Evolutionary conservation across 2,888 invertebrate species (phyloP).

Genomic region (Bruchidius siliquastri): DNA sequence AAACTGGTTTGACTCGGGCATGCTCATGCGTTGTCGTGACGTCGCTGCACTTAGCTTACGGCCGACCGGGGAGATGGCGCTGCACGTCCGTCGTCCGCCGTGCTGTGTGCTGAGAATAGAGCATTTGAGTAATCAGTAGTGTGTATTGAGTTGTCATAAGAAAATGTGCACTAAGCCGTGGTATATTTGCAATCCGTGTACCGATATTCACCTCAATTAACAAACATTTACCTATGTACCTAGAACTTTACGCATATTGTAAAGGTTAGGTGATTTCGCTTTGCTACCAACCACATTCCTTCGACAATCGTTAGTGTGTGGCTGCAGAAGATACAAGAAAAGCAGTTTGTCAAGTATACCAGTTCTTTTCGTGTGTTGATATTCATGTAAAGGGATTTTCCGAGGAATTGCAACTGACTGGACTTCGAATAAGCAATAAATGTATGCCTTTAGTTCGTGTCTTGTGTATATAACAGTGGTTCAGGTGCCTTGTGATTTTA

Average conservation of each 20-base stretch:
- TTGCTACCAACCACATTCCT: not conserved
- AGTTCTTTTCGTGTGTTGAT: not conserved
- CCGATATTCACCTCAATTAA: not conserved
- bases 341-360: constrained; percentile 6
- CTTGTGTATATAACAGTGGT: not conserved
- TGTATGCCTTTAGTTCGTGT: not conserved
- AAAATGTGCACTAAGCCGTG: not conserved
- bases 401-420: not conserved
- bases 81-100: not conserved
- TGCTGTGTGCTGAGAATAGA: not conserved
- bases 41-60: not conserved
- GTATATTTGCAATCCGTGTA: not conserved
- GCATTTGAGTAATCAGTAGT: not conserved
- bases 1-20: not conserved
- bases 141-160: not conserved
- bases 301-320: constrained; percentile 2
- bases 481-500: not conserved
- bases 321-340: constrained; percentile 1
- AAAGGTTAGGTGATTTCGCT: not conserved
- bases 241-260: not conserved
- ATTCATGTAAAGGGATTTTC: not conserved
- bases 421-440: not conserved
- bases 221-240: not conserved
- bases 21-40: not conserved
- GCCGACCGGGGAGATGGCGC: not conserved